These are phyloP conservation scores for Drosophila kohkoa DNA, from an alignment of 1,140 invertebrate species.

Conservation along the genomic window DNA sequence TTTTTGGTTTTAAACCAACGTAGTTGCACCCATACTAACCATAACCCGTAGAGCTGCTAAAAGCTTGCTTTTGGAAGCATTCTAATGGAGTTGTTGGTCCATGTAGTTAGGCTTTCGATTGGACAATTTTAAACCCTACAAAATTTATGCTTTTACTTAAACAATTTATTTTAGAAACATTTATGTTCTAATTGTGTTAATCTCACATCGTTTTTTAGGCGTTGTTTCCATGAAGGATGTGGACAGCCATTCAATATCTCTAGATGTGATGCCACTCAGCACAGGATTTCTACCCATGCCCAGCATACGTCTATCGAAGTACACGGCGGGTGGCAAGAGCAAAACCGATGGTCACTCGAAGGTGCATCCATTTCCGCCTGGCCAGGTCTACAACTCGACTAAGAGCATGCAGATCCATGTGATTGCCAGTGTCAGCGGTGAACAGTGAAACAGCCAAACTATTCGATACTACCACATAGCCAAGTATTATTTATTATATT, in stretches of 20 bases:
- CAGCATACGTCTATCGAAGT: constrained; percentile 94
- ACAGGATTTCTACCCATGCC: constrained; percentile 95
- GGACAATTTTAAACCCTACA: constrained; percentile 3
- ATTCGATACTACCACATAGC: constrained; percentile 20
- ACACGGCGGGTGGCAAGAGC: constrained; percentile 91
- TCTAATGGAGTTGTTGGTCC: constrained; percentile 7
- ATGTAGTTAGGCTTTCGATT: constrained; percentile 36
- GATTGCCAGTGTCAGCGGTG: constrained; percentile 85
- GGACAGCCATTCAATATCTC: constrained; percentile 90
- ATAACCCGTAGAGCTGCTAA: background rate
- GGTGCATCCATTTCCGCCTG: constrained; percentile 93
- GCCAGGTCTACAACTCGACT: constrained; percentile 95
- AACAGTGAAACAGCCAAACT: constrained; percentile 65
- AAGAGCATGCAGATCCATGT: constrained; percentile 95
- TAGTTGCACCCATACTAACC: constrained; percentile 27
- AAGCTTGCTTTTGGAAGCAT: background rate
- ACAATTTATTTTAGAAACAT: background rate
- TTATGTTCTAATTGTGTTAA: background rate
- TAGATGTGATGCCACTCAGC: constrained; percentile 96
- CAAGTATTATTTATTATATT: constrained; percentile 68
- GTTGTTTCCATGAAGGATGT: constrained; percentile 92
- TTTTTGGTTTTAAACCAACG: constrained; percentile 38
- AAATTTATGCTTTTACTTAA: constrained; percentile 29
- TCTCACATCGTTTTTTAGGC: constrained; percentile 86
- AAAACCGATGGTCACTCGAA: constrained; percentile 89